Conservation (phyloP, 2,113 vertebrate genomes). For the Dipodomys merriami region DNA sequence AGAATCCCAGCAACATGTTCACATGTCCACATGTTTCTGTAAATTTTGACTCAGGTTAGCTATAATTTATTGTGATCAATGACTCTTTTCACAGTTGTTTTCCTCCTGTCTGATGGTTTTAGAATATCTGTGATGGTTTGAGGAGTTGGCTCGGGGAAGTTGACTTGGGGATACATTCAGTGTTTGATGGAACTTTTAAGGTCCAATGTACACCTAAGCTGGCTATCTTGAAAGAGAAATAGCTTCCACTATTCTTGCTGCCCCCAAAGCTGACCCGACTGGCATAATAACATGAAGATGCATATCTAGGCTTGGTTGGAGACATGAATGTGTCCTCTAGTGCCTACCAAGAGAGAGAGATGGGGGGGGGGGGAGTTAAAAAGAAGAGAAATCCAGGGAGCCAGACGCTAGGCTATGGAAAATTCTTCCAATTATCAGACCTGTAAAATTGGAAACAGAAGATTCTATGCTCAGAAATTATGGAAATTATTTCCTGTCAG, state of each 20-base stretch:
- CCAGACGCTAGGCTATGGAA: conserved; percentile 7
- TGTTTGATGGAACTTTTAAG: neutral
- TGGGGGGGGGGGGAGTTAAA: neutral
- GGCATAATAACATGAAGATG: neutral
- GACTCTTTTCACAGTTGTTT: neutral
- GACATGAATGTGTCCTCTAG: neutral
- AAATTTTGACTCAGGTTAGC: neutral
- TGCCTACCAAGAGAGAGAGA: neutral
- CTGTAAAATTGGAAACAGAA: conserved; percentile 41
- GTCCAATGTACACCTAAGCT: neutral
- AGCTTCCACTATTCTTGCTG: neutral
- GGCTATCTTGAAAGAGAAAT: neutral
- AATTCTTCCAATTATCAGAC: conserved; percentile 55
- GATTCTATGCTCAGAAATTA: conserved; percentile 4
- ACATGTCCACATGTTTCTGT: neutral
- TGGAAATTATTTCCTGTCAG: conserved; percentile 34
- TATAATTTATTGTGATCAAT: neutral
- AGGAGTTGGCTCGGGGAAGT: neutral
- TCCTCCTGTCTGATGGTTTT: neutral
- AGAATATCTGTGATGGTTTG: neutral
- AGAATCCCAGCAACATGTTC: neutral
- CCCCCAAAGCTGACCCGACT: neutral
- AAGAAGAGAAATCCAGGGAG: conserved; percentile 16
- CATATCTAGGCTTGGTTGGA: neutral
- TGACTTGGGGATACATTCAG: neutral